Evolutionary conservation across 2,888 invertebrate species (phyloP), one percentile per base, ranked within the genome.

Genomic region (Eupeodes luniger): DNA sequence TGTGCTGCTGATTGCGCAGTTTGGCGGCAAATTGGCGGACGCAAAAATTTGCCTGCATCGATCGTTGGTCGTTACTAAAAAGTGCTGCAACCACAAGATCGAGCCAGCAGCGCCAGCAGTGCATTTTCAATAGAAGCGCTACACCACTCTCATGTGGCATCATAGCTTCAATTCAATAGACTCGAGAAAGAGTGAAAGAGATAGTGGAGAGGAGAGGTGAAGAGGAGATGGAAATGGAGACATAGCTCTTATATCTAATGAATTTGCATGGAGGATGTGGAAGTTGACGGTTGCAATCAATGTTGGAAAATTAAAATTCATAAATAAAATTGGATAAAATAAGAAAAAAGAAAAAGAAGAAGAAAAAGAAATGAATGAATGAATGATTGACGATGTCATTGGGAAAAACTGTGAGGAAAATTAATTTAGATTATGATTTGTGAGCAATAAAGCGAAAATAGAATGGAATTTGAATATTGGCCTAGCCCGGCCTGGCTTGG

Each of bases 351-450:
- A 57, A 19, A 12, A 14, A 14, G 64, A 64, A 10, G 14, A 80
- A 36, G 16, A 27, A 80, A 67, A 59, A 10, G 0, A 34, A 72
- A 72, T 27, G 14, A 49, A 66, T 66, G 66, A 66, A 76, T 36
- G 72, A 67, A 67, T 85, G 88, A 88, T 85, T 88, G 88, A 88
- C 88, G 85, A 88, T 88, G 88, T 88, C 88, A 85, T 85, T 72
- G 84, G 78, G 69, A 59, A 62, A 74, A 78, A 64, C 64, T 44
- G 81, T 57, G 81, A 81, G 61, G 81, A 74, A 77, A 78, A 88
- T 88, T 81, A 77, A 81, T 85, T 84, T 88, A 85, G 88, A 84
- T 88, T 84, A 85, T 88, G 85, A 88, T 81, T 88, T 88, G 81
- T 78, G 81, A 69, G 75, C 88, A 81, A 88, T 85, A 74, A 78